These are phyloP conservation scores for Sclerodermus sp. DNA, from an alignment of 2,888 invertebrate genomes.

Conservation along the genomic window DNA sequence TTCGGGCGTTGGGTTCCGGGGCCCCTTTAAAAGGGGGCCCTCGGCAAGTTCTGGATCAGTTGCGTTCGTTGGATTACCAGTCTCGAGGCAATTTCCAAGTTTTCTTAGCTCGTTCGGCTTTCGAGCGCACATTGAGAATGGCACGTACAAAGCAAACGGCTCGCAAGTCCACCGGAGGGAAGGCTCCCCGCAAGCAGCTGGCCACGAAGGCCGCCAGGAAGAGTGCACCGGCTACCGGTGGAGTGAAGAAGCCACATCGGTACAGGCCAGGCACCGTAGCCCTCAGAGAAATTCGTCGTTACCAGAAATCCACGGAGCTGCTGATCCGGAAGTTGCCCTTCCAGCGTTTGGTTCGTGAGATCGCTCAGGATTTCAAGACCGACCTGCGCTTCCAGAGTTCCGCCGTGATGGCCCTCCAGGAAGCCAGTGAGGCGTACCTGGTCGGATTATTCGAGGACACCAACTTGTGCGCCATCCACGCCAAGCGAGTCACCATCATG, in stretches of 20 bases:
- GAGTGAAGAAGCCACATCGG: slow-evolving; percentile 73
- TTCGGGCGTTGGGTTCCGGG: too few relatives aligned
- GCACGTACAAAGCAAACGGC: slow-evolving; percentile 71
- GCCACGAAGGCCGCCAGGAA: slow-evolving; percentile 73
- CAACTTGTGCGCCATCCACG: slow-evolving; percentile 28
- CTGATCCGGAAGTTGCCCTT: slow-evolving; percentile 72
- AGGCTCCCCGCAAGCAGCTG: slow-evolving; percentile 69
- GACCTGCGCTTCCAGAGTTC: slow-evolving; percentile 67
- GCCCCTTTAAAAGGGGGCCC: too few relatives aligned
- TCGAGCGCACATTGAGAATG: slow-evolving; percentile 59
- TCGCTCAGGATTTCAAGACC: slow-evolving; percentile 73
- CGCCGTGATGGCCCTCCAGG: slow-evolving; percentile 69
- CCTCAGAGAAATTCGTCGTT: slow-evolving; percentile 69
- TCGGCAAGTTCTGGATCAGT: too few relatives aligned
- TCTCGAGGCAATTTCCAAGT: too few relatives aligned
- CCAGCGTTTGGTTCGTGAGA: slow-evolving; percentile 72
- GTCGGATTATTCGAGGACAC: slow-evolving; percentile 30
- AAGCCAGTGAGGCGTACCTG: slow-evolving; percentile 55
- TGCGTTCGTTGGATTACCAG: too few relatives aligned
- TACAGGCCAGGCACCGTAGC: slow-evolving; percentile 71
- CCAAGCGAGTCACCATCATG: slow-evolving; percentile 31
- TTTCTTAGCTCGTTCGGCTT: too few relatives aligned
- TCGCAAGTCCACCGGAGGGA: background rate
- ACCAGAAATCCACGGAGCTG: slow-evolving; percentile 73
- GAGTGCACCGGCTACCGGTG: slow-evolving; percentile 71